Evolutionary conservation across 2,888 invertebrate genomes (phyloP).

Genomic region (Yponomeuta sedellus): DNA sequence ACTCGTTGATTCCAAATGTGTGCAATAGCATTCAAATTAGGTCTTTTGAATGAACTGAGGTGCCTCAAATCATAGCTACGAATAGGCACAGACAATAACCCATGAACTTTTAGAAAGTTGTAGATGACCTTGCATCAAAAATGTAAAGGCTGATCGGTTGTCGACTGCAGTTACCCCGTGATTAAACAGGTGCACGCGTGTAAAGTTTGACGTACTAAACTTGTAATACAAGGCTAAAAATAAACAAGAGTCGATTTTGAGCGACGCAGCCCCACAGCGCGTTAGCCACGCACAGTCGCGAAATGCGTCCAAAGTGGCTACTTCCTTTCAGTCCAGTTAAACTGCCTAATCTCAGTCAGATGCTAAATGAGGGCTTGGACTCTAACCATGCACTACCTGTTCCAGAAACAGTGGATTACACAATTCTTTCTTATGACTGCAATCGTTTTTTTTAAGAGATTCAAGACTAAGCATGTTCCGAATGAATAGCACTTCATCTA

Average conservation of each 20-base stretch:
- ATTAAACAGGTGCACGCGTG: too few species aligned
- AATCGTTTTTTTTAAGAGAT: background rate
- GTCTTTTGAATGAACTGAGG: too few species aligned
- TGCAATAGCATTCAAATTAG: too few species aligned
- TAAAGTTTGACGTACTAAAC: too few species aligned
- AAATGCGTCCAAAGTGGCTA: constrained; percentile 53
- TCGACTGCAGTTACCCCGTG: too few species aligned
- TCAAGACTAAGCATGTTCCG: background rate
- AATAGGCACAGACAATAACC: too few species aligned
- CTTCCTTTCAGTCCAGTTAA: constrained; percentile 40
- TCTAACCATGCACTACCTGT: background rate
- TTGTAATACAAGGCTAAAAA: background rate
- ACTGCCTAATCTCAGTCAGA: constrained; percentile 1
- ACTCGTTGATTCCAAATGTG: too few species aligned
- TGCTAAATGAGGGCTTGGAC: background rate
- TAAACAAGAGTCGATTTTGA: background rate
- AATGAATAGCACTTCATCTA: background rate
- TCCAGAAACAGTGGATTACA: background rate
- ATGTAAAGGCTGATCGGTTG: too few species aligned
- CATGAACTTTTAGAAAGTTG: too few species aligned
- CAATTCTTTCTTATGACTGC: background rate
- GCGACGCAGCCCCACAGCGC: background rate
- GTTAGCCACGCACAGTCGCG: constrained; percentile 46
- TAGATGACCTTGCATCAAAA: too few species aligned
- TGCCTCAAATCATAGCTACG: too few species aligned